phyloP scores from a whole-genome alignment of 2,888 invertebrate genomes.

The Agonum fuliginosum region DNA sequence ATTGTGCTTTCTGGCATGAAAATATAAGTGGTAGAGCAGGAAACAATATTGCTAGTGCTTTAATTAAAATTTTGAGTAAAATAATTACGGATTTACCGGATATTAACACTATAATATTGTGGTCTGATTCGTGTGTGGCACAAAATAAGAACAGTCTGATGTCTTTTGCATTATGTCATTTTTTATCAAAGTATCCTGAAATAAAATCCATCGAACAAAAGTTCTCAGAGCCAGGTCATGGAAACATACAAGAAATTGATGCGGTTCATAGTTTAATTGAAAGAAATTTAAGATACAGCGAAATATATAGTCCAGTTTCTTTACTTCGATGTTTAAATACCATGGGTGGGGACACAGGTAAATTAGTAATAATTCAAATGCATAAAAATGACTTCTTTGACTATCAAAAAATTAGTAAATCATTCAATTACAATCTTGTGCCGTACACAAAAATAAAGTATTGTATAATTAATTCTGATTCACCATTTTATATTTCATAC shows the following conservation, averaged over 20 bases:
- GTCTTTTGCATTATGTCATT: slow-evolving; percentile 54
- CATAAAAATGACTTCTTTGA: no score
- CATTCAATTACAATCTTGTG: no score
- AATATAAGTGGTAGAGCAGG: slow-evolving; percentile 51
- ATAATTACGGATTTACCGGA: slow-evolving; percentile 40
- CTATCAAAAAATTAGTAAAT: no score
- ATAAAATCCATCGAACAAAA: slow-evolving; percentile 33
- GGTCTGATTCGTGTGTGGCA: slow-evolving; percentile 57
- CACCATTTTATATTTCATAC: no score
- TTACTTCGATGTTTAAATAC: neutral
- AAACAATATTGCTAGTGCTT: slow-evolving; percentile 50
- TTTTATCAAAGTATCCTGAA: slow-evolving; percentile 18
- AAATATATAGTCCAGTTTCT: slow-evolving; percentile 41
- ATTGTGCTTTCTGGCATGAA: slow-evolving; percentile 56
- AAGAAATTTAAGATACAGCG: slow-evolving; percentile 28
- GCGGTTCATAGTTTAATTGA: slow-evolving; percentile 42
- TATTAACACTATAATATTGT: slow-evolving; percentile 53
- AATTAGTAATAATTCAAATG: no score
- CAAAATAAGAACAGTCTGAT: slow-evolving; percentile 59
- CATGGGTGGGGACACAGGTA: neutral
- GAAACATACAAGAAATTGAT: slow-evolving; percentile 52
- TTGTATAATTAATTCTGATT: no score
- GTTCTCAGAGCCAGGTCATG: neutral
- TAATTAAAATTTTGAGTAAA: slow-evolving; percentile 53
- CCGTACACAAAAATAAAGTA: no score